Percentiles rank a stretch among this genome's conserved stretches.
phyloP scores from a whole-genome alignment of 2,888 invertebrate species.

The Xanthorhoe designata region DNA sequence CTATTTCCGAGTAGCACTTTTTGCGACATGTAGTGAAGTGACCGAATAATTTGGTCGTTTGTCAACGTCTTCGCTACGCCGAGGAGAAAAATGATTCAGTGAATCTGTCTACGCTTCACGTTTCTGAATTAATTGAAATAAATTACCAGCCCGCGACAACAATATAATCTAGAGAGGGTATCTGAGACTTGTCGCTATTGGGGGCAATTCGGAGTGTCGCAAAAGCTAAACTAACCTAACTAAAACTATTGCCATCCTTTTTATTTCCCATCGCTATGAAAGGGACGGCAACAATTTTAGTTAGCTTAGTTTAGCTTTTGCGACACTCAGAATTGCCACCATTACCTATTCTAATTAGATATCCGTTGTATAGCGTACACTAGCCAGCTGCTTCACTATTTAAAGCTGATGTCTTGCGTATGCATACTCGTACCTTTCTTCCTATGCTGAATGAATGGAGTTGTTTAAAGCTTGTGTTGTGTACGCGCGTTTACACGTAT shows the following conservation, averaged over 20 bases:
- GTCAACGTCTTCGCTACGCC: slow-evolving; percentile 77
- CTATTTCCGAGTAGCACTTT: slow-evolving; percentile 42
- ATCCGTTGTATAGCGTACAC: slow-evolving; percentile 15
- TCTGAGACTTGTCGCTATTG: slow-evolving; percentile 64
- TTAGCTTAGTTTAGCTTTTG: no score
- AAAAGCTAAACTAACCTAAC: no score
- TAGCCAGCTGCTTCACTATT: not conserved
- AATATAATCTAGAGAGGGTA: slow-evolving; percentile 65
- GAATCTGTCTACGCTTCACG: slow-evolving; percentile 76
- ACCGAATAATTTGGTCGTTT: slow-evolving; percentile 80
- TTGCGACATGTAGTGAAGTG: slow-evolving; percentile 68
- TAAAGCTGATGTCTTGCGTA: not conserved
- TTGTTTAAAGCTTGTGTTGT: no score
- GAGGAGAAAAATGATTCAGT: slow-evolving; percentile 81
- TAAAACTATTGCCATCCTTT: no score
- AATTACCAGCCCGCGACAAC: slow-evolving; percentile 73
- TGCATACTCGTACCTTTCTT: no score
- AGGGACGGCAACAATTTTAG: no score
- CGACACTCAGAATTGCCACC: no score
- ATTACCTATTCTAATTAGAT: slow-evolving; percentile 52
- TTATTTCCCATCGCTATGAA: no score
- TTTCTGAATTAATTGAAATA: slow-evolving; percentile 81
- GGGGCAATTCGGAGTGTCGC: no score
- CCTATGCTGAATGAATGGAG: no score
- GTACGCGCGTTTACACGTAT: no score